A percentile compares a stretch with the other conserved stretches of the same genome.
Conservation (phyloP, 2,113 vertebrate genomes). For the Ictidomys tridecemlineatus region DNA sequence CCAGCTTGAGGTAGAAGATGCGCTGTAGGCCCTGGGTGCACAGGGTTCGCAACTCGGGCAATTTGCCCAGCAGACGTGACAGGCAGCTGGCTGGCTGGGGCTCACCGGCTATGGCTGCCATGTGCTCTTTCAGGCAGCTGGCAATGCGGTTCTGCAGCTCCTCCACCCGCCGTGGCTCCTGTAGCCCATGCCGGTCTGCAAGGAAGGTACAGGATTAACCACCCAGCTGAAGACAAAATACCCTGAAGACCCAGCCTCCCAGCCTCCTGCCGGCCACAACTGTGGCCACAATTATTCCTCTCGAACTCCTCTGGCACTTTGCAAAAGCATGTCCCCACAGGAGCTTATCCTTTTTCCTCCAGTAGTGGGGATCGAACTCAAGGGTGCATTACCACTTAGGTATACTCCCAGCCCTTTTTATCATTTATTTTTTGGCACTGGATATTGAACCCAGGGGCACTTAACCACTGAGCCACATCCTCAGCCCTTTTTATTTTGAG, state of each 20-base stretch:
- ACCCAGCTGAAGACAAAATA: too few species aligned
- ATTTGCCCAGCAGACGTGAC: constrained; percentile 94
- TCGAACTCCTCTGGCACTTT: background rate
- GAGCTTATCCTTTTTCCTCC: background rate
- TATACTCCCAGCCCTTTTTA: too few species aligned
- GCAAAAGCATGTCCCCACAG: background rate
- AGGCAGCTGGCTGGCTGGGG: constrained; percentile 91
- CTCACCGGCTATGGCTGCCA: constrained; percentile 87
- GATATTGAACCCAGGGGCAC: too few species aligned
- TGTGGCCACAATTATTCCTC: too few species aligned
- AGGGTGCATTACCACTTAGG: too few species aligned
- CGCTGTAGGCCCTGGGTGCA: constrained; percentile 97
- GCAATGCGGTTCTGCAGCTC: constrained; percentile 96
- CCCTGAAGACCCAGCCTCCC: too few species aligned
- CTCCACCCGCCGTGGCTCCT: constrained; percentile 94
- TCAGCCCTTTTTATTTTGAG: too few species aligned
- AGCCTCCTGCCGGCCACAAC: background rate
- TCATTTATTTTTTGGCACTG: too few species aligned
- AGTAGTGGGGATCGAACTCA: too few species aligned
- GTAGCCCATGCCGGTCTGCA: constrained; percentile 95
- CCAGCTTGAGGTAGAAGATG: constrained; percentile 98
- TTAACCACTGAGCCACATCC: too few species aligned
- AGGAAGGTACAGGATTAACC: background rate
- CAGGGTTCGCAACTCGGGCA: constrained; percentile 96
- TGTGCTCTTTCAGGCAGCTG: constrained; percentile 95